Percentiles rank a stretch among this genome's conserved stretches.
phyloP scores from a whole-genome alignment of 2,113 vertebrate species.

The Sorex araneus region DNA sequence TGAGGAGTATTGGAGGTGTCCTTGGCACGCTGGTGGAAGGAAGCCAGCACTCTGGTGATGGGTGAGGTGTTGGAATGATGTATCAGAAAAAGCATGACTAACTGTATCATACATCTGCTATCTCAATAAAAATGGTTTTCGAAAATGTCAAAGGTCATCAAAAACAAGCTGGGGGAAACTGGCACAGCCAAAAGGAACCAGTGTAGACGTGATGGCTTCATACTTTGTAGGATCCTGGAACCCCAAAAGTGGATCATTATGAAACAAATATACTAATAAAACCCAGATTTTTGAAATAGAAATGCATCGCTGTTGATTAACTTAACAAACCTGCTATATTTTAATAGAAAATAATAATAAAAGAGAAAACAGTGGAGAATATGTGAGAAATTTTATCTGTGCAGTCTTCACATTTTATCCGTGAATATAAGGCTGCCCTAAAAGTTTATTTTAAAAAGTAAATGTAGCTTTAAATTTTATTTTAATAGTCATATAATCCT shows the following conservation, averaged over 20 bases:
- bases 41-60: too few relatives aligned
- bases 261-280: not conserved
- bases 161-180: not conserved
- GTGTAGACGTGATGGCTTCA: not conserved
- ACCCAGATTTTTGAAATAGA: not conserved
- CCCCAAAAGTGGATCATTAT: too few relatives aligned
- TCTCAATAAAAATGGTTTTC: not conserved
- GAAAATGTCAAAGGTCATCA: not conserved
- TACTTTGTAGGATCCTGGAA: too few relatives aligned
- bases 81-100: too few relatives aligned
- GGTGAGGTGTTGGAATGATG: too few relatives aligned
- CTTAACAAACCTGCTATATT: not conserved
- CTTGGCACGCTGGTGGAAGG: too few relatives aligned
- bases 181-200: not conserved
- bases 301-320: not conserved
- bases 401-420: not conserved
- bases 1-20: too few relatives aligned
- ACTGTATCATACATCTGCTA: too few relatives aligned
- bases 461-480: slow-evolving; percentile 41
- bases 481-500: slow-evolving; percentile 39
- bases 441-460: slow-evolving; percentile 47
- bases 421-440: not conserved
- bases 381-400: not conserved
- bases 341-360: not conserved
- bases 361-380: not conserved